phyloP scores from a whole-genome alignment of 2,797 vertebrate genomes.

The Falco novaeseelandiae region DNA sequence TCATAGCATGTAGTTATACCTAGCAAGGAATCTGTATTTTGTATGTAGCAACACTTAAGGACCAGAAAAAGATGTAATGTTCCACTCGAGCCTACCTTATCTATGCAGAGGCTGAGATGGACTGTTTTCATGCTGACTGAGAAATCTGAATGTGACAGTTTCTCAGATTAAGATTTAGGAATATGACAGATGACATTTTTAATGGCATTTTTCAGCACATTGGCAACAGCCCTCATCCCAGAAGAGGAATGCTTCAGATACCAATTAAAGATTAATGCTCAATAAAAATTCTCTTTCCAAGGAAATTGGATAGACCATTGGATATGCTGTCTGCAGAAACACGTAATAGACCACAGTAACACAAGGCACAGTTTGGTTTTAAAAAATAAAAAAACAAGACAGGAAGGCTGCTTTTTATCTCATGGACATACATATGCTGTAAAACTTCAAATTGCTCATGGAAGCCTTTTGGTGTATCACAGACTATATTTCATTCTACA shows the following conservation, averaged over 20 bases:
- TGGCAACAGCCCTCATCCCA: not conserved
- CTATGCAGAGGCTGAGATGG: not conserved
- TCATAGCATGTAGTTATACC: not conserved
- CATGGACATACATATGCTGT: not conserved
- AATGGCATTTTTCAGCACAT: not conserved
- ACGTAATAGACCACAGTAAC: not conserved
- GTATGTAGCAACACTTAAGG: not conserved
- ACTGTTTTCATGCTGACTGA: not conserved
- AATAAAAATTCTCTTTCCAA: not conserved
- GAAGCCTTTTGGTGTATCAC: not conserved
- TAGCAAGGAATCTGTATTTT: not conserved
- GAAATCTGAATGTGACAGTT: not conserved
- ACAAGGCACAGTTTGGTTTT: not conserved
- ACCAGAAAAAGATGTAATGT: not conserved
- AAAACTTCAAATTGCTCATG: not conserved
- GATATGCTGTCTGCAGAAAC: not conserved
- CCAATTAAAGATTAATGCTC: conserved; percentile 9
- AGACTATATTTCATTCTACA: not conserved
- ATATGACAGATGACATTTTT: not conserved
- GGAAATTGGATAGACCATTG: not conserved
- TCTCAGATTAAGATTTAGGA: conserved; percentile 17
- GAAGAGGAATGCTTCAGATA: not conserved
- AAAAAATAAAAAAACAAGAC: not conserved
- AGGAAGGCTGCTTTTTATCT: not conserved
- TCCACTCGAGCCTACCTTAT: not conserved